phyloP scores from a whole-genome alignment of 2,113 vertebrate genomes.

The Pseudorhombus dupliciocellatus region DNA sequence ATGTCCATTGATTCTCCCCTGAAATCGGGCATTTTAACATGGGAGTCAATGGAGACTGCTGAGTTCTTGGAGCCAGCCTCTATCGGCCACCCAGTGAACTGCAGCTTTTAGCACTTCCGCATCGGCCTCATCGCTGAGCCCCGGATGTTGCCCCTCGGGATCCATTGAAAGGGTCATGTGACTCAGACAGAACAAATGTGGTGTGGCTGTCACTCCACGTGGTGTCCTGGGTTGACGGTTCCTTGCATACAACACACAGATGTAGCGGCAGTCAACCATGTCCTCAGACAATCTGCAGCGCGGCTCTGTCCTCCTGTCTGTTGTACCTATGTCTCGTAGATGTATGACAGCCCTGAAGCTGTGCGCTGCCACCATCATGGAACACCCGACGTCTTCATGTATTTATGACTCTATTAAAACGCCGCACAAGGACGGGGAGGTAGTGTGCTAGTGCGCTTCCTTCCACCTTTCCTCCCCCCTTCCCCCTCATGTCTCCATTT shows the following conservation, averaged over 20 bases:
- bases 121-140: too few species aligned
- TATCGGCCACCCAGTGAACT: too few species aligned
- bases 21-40: too few species aligned
- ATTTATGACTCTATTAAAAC: slow-evolving; percentile 80
- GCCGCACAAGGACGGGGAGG: slow-evolving; percentile 71
- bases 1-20: too few species aligned
- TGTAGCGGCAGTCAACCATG: slow-evolving; percentile 4
- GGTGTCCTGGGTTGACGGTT: slow-evolving; percentile 11
- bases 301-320: slow-evolving; percentile 14
- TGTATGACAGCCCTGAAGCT: slow-evolving; percentile 71
- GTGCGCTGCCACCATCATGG: slow-evolving; percentile 50
- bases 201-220: neutral
- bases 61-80: too few species aligned
- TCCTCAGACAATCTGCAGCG: slow-evolving; percentile 9
- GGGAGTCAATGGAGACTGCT: too few species aligned
- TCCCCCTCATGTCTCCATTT: slow-evolving; percentile 29
- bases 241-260: neutral
- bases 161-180: neutral
- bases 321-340: slow-evolving; percentile 43
- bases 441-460: slow-evolving; percentile 20
- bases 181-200: neutral
- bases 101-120: too few species aligned
- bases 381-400: slow-evolving; percentile 56
- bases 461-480: slow-evolving; percentile 12
- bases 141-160: too few species aligned